These are phyloP conservation scores for Nerophis lumbriciformis DNA, from an alignment of 2,113 vertebrate genomes.

Conservation along the genomic window DNA sequence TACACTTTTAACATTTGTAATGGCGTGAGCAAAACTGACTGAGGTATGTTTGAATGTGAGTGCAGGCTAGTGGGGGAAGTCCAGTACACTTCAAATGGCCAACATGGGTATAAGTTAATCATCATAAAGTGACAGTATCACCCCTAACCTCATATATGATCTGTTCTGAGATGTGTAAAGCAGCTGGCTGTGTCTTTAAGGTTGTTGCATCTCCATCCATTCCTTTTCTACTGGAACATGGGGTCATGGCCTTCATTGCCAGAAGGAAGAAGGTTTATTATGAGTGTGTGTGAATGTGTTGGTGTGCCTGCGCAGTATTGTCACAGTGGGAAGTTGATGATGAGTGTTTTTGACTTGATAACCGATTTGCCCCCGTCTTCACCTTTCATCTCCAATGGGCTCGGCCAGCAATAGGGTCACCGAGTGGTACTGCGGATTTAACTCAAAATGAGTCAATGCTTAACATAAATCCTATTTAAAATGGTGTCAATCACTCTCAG, in stretches of 20 bases:
- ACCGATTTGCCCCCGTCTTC: constrained; percentile 68
- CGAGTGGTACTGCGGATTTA: constrained; percentile 60
- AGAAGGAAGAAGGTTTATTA: constrained; percentile 46
- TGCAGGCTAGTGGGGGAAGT: no score
- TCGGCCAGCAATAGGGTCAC: constrained; percentile 54
- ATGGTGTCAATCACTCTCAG: constrained; percentile 45
- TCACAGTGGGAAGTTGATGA: constrained; percentile 61
- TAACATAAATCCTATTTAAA: constrained; percentile 60
- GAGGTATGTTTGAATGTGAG: no score
- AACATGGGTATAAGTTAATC: no score
- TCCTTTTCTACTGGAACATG: constrained; percentile 53
- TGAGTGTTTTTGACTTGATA: constrained; percentile 70
- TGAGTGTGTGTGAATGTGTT: constrained; percentile 21
- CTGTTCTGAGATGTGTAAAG: no score
- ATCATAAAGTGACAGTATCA: no score
- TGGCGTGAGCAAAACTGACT: no score
- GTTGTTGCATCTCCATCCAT: constrained; percentile 46
- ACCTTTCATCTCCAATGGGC: constrained; percentile 70
- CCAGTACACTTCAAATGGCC: no score
- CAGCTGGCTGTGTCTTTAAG: constrained; percentile 33
- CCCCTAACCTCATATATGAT: no score
- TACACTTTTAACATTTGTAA: no score
- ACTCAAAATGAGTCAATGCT: constrained; percentile 40
- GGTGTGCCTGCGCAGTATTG: constrained; percentile 37
- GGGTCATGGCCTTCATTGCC: constrained; percentile 55